phyloP scores from a whole-genome alignment of 2,797 vertebrate species.

The Setipinna tenuifilis region DNA sequence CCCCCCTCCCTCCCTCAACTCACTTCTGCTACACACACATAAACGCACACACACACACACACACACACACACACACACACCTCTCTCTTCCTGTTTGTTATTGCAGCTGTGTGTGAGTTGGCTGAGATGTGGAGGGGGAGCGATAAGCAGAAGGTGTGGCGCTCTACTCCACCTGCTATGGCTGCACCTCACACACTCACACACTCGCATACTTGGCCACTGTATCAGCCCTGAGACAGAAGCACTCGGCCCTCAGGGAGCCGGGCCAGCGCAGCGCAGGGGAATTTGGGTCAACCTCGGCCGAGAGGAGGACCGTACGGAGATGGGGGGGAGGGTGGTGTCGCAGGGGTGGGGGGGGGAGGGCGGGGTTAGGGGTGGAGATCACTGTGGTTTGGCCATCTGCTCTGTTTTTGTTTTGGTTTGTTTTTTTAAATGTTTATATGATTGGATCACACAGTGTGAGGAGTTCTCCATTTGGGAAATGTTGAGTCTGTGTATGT shows the following conservation, averaged over 20 bases:
- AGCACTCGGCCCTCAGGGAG: neutral
- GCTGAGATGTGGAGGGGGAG: neutral
- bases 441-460: neutral
- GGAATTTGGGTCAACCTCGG: neutral
- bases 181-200: neutral
- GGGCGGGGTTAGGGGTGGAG: neutral
- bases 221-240: neutral
- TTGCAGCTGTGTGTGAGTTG: neutral
- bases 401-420: neutral
- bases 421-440: neutral
- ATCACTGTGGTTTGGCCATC: no score
- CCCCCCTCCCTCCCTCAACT: no score
- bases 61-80: neutral
- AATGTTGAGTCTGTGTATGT: neutral
- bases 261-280: neutral
- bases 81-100: neutral
- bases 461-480: neutral
- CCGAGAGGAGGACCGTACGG: neutral
- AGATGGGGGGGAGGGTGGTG: neutral
- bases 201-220: constrained; percentile 6
- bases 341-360: no score
- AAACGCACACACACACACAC: neutral
- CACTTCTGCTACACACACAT: no score
- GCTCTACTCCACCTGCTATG: neutral
- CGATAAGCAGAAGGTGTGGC: constrained; percentile 2